These are phyloP conservation scores for Heterohyrax brucei DNA, from an alignment of 2,797 vertebrate genomes.

Conservation along the genomic window DNA sequence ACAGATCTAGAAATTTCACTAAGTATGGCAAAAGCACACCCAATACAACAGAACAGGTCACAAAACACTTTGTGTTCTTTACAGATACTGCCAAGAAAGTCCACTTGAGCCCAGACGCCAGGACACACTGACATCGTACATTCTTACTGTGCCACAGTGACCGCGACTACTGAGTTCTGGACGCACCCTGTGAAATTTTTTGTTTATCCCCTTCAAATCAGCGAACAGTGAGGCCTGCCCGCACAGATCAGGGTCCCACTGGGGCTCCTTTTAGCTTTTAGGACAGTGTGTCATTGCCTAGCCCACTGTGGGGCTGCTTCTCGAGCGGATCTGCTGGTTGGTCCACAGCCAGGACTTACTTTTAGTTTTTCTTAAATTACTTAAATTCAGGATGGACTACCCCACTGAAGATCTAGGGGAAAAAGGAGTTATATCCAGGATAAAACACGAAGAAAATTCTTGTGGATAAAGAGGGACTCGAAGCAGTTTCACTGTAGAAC, in stretches of 20 bases:
- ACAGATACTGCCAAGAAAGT: conserved; percentile 83
- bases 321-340: neutral
- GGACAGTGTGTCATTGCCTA: conserved; percentile 10
- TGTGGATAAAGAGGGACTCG: neutral
- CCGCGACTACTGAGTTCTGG: conserved; percentile 83
- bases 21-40: conserved; percentile 55
- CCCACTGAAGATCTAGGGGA: conserved; percentile 2
- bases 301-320: neutral
- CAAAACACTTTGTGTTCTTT: conserved; percentile 72
- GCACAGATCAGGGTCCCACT: neutral
- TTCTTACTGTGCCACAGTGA: conserved; percentile 82
- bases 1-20: conserved; percentile 69
- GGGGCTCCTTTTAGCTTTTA: neutral
- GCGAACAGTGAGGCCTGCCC: conserved; percentile 55
- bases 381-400: conserved; percentile 34
- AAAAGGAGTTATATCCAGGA: conserved; percentile 18
- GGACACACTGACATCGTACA: conserved; percentile 81
- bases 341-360: neutral
- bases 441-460: conserved; percentile 44
- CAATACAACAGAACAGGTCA: conserved; percentile 48
- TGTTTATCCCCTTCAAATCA: conserved; percentile 80
- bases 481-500: conserved; percentile 19
- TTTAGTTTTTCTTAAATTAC: conserved; percentile 68
- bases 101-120: conserved; percentile 71
- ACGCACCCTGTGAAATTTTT: conserved; percentile 87